Evolutionary conservation across 2,113 vertebrate genomes (phyloP).

Genomic region (Atlantisia rogersi): DNA sequence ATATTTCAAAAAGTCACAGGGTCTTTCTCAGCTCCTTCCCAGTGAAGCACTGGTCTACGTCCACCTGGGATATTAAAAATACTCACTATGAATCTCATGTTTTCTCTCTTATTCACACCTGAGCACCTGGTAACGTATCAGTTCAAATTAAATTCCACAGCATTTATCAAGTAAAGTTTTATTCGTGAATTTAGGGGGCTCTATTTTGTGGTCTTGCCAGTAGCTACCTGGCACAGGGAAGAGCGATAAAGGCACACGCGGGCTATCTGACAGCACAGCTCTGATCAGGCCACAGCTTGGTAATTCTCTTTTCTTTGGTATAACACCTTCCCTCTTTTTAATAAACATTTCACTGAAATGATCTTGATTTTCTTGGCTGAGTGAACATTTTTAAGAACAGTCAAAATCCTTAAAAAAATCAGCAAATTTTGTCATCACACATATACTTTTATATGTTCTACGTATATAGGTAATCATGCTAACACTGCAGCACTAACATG

Average conservation of each 20-base stretch:
- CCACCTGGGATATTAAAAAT: background rate
- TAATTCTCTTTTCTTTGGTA: background rate
- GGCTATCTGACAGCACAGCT: background rate
- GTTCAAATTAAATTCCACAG: background rate
- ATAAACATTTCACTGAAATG: background rate
- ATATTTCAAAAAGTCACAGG: background rate
- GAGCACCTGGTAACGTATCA: background rate
- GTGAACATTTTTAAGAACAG: background rate
- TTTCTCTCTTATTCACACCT: background rate
- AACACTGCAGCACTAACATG: background rate
- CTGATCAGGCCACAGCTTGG: background rate
- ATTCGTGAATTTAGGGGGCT: background rate
- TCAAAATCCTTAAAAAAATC: background rate
- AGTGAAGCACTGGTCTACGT: background rate
- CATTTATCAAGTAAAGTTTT: background rate
- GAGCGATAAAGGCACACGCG: rapidly evolving
- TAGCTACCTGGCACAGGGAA: background rate
- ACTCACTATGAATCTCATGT: background rate
- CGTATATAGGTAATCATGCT: background rate
- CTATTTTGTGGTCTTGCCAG: background rate
- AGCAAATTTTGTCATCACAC: background rate
- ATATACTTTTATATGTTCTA: background rate
- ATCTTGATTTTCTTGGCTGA: background rate
- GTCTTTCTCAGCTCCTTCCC: background rate
- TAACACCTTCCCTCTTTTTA: background rate